Base-by-base conservation (phyloP, 2,113 vertebrate genomes). In the Dicerorhinus sumatrensis region DNA sequence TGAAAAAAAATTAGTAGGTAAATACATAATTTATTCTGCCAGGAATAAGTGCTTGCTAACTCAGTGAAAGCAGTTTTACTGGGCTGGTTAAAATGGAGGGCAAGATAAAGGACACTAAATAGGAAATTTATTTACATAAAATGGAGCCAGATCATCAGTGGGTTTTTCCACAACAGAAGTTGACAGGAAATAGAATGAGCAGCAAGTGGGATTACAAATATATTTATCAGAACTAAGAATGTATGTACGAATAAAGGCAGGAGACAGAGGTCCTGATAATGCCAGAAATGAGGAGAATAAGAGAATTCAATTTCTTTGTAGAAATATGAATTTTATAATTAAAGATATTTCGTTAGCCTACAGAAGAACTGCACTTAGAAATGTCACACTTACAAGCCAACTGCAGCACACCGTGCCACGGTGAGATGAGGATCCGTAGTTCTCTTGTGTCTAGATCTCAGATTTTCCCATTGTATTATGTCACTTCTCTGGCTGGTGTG, bases 341-440 rank as follows among this genome's bases (percentile, higher is more conserved):
- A 81, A 62, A 95, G 25, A 75, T n/a, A 27, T 51, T 79, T 89
- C 85, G n/a, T 93, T 77, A 88, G 48, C 27, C 69, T 76, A 33
- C 42, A 65, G 75, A 91, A 69, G 23, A 65, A 42, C 18, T 39
- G 16, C 51, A 31, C 63, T 3, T 51, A 23, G 42, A 69, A 56
- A 95, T 23, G 27, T 88, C 82, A 72, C 6, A 46, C 0, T 0
- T 65, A 51, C 36, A 86, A 90, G 56, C 17, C 36, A 25, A 25
- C 0, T 18, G 2, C n/a, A 75, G n/a, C 25, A 85, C 54, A 42
- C 16, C n/a, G 23, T 8, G 3, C 5, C 7, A 81, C 33, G 67
- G 60, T 12, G 95, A 82, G 12, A 13, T 76, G 23, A 85, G 25
- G 3, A 2, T 27, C 20, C 42, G 76, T 48, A n/a, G 36, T 70